Percentiles rank a stretch among this genome's conserved stretches.
Conservation (phyloP, 1,140 invertebrate genomes). For the Nautilus pompilius region DNA sequence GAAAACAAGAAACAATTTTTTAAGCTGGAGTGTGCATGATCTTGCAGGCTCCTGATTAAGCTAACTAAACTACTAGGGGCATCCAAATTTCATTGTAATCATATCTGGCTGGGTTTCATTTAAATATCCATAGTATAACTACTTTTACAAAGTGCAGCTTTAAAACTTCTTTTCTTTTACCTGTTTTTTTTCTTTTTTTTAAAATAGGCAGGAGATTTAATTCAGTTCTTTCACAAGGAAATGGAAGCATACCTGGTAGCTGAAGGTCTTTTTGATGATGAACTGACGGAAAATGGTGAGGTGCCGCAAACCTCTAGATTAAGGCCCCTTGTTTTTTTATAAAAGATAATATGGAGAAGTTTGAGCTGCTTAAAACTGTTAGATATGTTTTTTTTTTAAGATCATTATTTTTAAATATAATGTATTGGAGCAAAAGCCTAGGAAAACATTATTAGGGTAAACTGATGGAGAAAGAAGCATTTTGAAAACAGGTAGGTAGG, state of each 20-base stretch:
- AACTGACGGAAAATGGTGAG: slow-evolving; percentile 47
- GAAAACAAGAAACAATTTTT: not conserved
- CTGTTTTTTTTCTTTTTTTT: not conserved
- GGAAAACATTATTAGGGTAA: not conserved
- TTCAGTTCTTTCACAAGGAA: slow-evolving; percentile 50
- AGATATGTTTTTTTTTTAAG: not conserved
- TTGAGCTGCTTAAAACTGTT: not conserved
- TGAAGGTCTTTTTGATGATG: slow-evolving; percentile 49
- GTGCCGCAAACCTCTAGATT: not conserved
- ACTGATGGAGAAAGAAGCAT: too few species aligned
- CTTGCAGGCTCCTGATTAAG: not conserved
- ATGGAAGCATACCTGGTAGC: slow-evolving; percentile 51
- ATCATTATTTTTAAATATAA: not conserved
- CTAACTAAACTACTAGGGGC: not conserved
- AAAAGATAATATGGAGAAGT: not conserved
- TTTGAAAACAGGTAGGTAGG: too few species aligned
- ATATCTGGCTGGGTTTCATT: not conserved
- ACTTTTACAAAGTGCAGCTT: not conserved
- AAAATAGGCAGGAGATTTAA: slow-evolving; percentile 41
- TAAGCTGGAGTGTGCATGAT: not conserved
- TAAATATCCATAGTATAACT: not conserved
- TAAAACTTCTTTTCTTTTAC: not conserved
- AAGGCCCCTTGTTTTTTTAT: not conserved
- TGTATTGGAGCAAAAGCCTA: not conserved
- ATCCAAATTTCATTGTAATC: not conserved